Evolutionary conservation across 2,113 vertebrate genomes (phyloP).

Genomic region (Drymodes brunneopygia): DNA sequence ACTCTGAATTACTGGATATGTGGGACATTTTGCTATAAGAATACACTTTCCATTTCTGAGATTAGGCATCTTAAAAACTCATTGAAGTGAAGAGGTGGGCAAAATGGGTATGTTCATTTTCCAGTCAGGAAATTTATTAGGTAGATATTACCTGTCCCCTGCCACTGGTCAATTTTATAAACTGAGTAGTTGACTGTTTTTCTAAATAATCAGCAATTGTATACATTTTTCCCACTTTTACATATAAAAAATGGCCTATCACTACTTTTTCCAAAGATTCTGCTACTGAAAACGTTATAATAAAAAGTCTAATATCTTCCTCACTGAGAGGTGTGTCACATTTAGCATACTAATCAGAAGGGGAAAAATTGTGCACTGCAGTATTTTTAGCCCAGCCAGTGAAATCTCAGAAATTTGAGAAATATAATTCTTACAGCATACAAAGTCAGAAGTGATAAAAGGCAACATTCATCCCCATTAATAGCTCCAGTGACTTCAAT

Average conservation of each 20-base stretch:
- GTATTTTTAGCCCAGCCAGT: background rate
- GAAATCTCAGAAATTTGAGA: conserved; percentile 11
- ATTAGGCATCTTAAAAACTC: background rate
- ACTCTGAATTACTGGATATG: background rate
- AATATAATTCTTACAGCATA: background rate
- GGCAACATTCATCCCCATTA: conserved; percentile 6
- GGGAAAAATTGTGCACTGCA: background rate
- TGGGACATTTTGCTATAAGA: background rate
- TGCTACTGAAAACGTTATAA: background rate
- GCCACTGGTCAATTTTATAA: background rate
- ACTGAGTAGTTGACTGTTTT: background rate
- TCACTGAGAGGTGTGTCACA: background rate
- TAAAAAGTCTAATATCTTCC: background rate
- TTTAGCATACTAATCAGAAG: background rate
- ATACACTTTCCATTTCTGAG: background rate
- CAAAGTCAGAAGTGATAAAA: conserved; percentile 26
- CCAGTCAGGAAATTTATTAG: background rate
- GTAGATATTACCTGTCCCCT: background rate
- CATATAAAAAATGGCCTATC: background rate
- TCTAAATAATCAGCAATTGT: background rate
- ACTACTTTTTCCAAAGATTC: background rate
- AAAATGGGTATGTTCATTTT: background rate
- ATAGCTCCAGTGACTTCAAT: conserved; percentile 17
- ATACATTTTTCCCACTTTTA: background rate
- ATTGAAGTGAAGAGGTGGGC: background rate